Evolutionary conservation across 2,113 vertebrate genomes (phyloP).

Genomic region (Rynchops niger): DNA sequence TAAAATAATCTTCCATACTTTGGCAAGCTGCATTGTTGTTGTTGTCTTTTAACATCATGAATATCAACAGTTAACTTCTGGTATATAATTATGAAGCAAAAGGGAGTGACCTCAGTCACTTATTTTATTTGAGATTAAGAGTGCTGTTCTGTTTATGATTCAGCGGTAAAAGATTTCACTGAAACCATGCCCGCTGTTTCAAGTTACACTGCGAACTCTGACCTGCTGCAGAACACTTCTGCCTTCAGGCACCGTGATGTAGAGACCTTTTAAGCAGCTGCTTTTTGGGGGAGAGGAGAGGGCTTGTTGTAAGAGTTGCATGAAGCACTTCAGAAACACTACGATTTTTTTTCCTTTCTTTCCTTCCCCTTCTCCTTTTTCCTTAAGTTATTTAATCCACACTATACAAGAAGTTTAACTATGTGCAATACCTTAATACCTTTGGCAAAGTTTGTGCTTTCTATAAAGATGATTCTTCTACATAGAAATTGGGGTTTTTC

Average conservation of each 20-base stretch:
- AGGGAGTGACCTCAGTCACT: background rate
- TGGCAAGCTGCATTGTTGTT: background rate
- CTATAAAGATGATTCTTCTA: background rate
- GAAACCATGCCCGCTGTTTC: background rate
- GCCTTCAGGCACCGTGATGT: fast-evolving
- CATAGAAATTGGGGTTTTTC: background rate
- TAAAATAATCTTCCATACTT: background rate
- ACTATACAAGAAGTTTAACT: background rate
- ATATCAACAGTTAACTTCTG: background rate
- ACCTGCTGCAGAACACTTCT: background rate
- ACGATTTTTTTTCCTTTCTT: background rate
- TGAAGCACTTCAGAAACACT: background rate
- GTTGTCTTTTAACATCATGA: background rate
- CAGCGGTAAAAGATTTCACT: background rate
- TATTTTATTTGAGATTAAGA: background rate
- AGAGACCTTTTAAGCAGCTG: fast-evolving
- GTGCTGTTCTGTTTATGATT: background rate
- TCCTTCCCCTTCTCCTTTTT: background rate
- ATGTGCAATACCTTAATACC: fast-evolving
- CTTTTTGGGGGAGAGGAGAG: background rate
- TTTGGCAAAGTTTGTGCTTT: background rate
- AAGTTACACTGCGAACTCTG: background rate
- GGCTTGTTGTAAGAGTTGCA: background rate
- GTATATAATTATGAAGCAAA: background rate
- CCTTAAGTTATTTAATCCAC: background rate